phyloP scores from a whole-genome alignment of 2,888 invertebrate species.

The Melieria omissa region DNA sequence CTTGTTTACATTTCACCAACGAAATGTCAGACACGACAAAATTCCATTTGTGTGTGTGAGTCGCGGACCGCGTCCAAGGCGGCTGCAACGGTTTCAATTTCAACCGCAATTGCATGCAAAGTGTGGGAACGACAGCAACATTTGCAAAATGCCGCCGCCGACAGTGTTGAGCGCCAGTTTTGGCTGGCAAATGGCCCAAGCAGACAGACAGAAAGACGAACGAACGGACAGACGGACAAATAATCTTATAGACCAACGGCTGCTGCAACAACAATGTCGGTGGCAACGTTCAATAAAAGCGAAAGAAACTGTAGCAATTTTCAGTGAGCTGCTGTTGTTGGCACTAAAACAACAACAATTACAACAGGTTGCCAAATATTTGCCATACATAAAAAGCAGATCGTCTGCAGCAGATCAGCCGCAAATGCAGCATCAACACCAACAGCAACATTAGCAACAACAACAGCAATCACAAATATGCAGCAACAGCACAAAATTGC shows the following conservation, averaged over 20 bases:
- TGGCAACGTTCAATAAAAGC: neutral
- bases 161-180: neutral
- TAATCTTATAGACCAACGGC: neutral
- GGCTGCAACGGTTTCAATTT: slow-evolving; percentile 21
- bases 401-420: slow-evolving; percentile 15
- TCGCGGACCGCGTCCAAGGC: neutral
- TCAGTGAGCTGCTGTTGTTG: no score
- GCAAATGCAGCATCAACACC: no score
- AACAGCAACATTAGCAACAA: no score
- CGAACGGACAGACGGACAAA: no score
- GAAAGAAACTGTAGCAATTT: no score
- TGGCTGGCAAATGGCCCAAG: slow-evolving; percentile 6
- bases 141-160: slow-evolving; percentile 11
- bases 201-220: neutral
- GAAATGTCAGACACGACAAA: slow-evolving; percentile 27
- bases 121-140: slow-evolving; percentile 31
- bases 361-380: slow-evolving; percentile 1
- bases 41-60: neutral
- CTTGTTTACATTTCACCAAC: slow-evolving; percentile 19
- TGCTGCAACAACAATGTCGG: neutral
- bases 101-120: slow-evolving; percentile 22
- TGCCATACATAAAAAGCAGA: slow-evolving; percentile 9
- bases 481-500: neutral
- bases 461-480: no score
- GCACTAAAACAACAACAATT: neutral